phyloP scores from a whole-genome alignment of 2,797 vertebrate species.

The Emydoidea blandingii region DNA sequence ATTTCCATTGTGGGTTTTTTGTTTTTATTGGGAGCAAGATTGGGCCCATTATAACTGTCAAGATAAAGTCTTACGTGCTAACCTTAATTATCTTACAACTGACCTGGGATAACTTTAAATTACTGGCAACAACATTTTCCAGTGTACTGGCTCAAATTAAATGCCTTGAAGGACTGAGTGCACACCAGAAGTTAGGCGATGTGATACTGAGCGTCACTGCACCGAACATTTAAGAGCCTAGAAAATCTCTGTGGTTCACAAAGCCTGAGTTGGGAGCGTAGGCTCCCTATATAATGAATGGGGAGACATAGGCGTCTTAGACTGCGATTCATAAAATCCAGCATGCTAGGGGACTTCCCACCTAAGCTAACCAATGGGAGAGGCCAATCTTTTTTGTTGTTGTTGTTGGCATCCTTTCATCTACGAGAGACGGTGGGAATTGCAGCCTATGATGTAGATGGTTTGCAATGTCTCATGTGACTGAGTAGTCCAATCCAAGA shows the following conservation, averaged over 20 bases:
- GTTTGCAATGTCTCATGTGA: too few relatives aligned
- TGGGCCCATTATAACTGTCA: conserved; percentile 10
- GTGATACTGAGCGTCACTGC: neutral
- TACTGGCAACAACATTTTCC: neutral
- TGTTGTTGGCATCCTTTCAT: too few relatives aligned
- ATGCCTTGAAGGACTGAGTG: neutral
- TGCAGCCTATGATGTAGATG: too few relatives aligned
- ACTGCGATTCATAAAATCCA: too few relatives aligned
- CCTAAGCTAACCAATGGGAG: too few relatives aligned
- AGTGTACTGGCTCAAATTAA: neutral
- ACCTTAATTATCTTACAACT: neutral
- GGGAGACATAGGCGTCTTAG: too few relatives aligned
- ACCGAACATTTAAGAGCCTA: neutral
- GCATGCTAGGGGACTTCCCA: too few relatives aligned
- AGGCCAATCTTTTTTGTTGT: too few relatives aligned
- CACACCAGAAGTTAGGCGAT: neutral
- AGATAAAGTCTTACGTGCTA: neutral
- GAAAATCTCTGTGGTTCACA: neutral
- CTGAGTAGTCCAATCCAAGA: too few relatives aligned
- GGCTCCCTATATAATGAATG: too few relatives aligned
- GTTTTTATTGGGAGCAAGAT: neutral
- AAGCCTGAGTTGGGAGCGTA: too few relatives aligned
- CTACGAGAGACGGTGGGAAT: too few relatives aligned
- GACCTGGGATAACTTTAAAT: neutral
- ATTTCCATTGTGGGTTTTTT: neutral